Base-by-base conservation (phyloP, 53 echinoderm and acorn worm species). In the Luidia sarsii region DNA sequence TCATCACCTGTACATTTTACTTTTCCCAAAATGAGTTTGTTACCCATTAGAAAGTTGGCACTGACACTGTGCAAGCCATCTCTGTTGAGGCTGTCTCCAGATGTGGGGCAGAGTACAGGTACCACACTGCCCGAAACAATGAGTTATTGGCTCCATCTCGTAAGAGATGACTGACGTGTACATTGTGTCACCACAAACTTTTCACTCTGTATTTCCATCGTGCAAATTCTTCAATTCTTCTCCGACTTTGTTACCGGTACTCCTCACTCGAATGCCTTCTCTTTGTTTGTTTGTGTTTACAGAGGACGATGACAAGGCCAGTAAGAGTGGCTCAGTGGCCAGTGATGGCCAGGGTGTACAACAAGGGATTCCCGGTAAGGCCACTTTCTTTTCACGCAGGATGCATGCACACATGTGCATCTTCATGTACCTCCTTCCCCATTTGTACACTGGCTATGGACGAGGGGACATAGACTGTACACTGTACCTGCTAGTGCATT, bases 221-320 rank as follows among this genome's bases (percentile, higher is more conserved):
- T 57, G 15, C 33, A 4, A 21, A 13, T 24, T 32, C 32, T 61
- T 1, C 8, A 30, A 2, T 4, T 15, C 8, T 46, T 8, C 15
- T 10, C 46, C 8, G 8, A 46, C 8, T 10, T 8, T 10, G 46
- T 46, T 8, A 46, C 46, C 46, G 8, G 8, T 46, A 46, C 15
- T 46, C 8, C 15, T 46, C 27, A 64, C 16, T 4, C 14, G 8
- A 1, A 22, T 66, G 16, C 4, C 34, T 54, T 55, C 10, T 24
- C 13, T 57, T 57, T 6, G 56, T 56, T 28, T 41, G 41, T 41
- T 57, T 35, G 23, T 56, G 18, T 39, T 22, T 30, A 9, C 31
- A 77, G 77, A 77, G 59, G 77, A 77, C 27, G 77, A 77, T 56
- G 77, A 77, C 30, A 77, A 45, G 33, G 60, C 61, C 61, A 77